Conservation (phyloP, 1,140 invertebrate genomes). For the Diachasma alloeum region DNA sequence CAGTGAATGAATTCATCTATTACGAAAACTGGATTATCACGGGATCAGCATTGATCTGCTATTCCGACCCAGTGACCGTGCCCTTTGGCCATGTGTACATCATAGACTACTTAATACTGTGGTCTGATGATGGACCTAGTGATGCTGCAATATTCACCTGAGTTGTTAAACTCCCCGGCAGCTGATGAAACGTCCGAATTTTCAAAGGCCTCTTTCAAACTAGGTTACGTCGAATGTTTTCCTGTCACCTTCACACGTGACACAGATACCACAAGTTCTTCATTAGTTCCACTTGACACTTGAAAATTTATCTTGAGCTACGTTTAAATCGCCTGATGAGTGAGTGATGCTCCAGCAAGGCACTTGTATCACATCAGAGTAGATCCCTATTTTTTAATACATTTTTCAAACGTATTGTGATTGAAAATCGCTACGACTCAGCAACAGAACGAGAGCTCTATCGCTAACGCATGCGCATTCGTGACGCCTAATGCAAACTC, state of each 20-base stretch:
- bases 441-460: not conserved
- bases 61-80: not conserved
- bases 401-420: not conserved
- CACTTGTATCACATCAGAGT: not conserved
- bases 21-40: constrained; percentile 11
- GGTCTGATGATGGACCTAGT: not conserved
- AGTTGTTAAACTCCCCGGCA: not conserved
- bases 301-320: not conserved
- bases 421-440: not conserved
- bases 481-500: not conserved
- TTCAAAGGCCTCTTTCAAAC: not conserved
- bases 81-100: no score
- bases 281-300: not conserved
- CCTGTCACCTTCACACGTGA: not conserved
- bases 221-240: not conserved
- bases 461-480: not conserved
- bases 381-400: not conserved
- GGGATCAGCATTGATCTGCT: not conserved
- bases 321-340: not conserved
- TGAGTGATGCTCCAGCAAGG: no score
- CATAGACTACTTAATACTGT: no score
- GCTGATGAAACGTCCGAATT: not conserved
- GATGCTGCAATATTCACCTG: not conserved
- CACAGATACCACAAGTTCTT: not conserved
- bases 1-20: constrained; percentile 1